Percentiles rank a stretch among this genome's conserved stretches.
Evolutionary conservation across 92 coral and sea anemone species (phyloP).

Genomic region (Epizoanthus fatuus): DNA sequence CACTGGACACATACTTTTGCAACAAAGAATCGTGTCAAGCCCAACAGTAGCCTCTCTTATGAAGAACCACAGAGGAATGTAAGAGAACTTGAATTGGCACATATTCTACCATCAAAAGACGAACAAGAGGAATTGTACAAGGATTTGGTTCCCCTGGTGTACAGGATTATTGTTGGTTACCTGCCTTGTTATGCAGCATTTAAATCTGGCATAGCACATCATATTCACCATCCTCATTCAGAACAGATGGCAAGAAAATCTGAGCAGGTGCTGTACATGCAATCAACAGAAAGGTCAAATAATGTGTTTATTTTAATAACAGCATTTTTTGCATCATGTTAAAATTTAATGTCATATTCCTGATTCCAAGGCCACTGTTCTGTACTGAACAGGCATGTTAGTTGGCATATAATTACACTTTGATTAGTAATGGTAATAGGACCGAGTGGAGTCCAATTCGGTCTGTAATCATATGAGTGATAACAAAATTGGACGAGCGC

Average conservation of each 20-base stretch:
- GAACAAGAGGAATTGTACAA: slow-evolving; percentile 11
- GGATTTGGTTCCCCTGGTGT: slow-evolving; percentile 43
- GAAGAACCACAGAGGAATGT: slow-evolving; percentile 24
- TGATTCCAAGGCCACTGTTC: too few species aligned
- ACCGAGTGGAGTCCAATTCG: too few species aligned
- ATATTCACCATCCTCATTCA: slow-evolving; percentile 42
- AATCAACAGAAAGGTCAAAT: too few species aligned
- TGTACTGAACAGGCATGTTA: too few species aligned
- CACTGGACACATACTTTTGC: slow-evolving; percentile 59
- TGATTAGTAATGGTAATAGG: too few species aligned
- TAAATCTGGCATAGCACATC: slow-evolving; percentile 36
- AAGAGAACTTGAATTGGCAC: slow-evolving; percentile 7
- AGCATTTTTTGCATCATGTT: too few species aligned
- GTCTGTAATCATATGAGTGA: too few species aligned
- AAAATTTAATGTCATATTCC: too few species aligned
- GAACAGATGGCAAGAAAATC: slow-evolving; percentile 36
- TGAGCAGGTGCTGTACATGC: neutral
- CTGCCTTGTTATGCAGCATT: slow-evolving; percentile 16
- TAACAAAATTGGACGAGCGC: too few species aligned
- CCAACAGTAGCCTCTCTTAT: slow-evolving; percentile 17
- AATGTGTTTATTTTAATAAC: too few species aligned
- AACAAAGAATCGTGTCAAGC: slow-evolving; percentile 25
- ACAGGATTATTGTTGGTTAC: slow-evolving; percentile 23
- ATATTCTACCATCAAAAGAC: slow-evolving; percentile 19
- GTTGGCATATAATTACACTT: too few species aligned